These are phyloP conservation scores for Coronaproctus castanopsis DNA, from an alignment of 2,888 invertebrate species.

Conservation along the genomic window DNA sequence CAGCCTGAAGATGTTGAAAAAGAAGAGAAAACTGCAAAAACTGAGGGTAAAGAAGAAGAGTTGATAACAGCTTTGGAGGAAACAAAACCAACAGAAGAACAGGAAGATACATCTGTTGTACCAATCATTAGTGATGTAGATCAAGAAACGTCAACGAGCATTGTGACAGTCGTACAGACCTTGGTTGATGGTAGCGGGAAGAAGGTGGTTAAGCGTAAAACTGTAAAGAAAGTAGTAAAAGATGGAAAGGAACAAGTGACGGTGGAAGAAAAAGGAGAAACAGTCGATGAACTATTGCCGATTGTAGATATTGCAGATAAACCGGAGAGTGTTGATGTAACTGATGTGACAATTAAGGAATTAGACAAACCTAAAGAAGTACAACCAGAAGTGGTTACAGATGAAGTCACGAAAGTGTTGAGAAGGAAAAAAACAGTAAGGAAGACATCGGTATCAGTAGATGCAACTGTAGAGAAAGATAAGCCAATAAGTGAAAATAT, in stretches of 20 bases:
- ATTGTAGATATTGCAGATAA: no score
- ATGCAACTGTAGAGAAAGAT: neutral
- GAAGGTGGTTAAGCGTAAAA: conserved; percentile 11
- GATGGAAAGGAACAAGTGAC: conserved; percentile 21
- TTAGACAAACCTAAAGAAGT: no score
- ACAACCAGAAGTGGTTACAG: conserved; percentile 18
- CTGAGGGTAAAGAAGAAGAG: conserved; percentile 6
- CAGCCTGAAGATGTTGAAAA: conserved; percentile 13
- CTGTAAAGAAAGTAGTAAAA: conserved; percentile 6
- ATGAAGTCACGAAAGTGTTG: conserved; percentile 16
- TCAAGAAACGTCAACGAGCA: conserved; percentile 1
- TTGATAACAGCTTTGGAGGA: conserved; percentile 7
- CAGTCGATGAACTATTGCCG: neutral
- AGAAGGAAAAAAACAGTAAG: conserved; percentile 21
- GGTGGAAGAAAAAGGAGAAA: conserved; percentile 19
- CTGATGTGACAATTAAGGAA: no score
- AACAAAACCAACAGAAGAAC: conserved; percentile 7
- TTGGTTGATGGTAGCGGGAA: conserved; percentile 8
- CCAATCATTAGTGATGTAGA: conserved; percentile 7
- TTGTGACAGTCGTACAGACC: neutral
- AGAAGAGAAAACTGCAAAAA: neutral
- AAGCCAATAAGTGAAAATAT: no score
- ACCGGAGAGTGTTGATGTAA: no score
- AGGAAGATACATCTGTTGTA: neutral
- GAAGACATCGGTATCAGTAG: neutral